Evolutionary conservation across 2,888 invertebrate genomes (phyloP).

Genomic region (Pyralis farinalis): DNA sequence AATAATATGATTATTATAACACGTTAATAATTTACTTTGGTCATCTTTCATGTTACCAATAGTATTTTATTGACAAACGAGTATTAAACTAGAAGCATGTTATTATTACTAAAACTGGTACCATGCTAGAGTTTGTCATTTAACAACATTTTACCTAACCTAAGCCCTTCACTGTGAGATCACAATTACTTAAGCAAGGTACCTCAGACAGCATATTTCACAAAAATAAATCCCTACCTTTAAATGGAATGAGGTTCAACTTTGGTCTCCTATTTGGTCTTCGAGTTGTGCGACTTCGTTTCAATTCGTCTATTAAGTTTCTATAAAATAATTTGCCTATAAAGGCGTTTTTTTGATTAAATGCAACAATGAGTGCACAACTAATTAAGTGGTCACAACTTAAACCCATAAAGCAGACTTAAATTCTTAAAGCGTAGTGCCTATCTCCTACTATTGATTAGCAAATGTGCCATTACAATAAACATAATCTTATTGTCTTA

Average conservation of each 20-base stretch:
- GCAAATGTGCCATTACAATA: slow-evolving; percentile 3
- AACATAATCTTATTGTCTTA: slow-evolving; percentile 26
- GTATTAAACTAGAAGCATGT: no score
- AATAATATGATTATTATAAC: no score
- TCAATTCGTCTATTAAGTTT: slow-evolving; percentile 23
- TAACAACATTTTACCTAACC: slow-evolving; percentile 1
- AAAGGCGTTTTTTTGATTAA: slow-evolving; percentile 25
- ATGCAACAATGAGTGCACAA: slow-evolving; percentile 16
- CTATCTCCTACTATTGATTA: slow-evolving; percentile 10
- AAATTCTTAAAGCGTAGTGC: no score
- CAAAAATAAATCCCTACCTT: slow-evolving; percentile 38
- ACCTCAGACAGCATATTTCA: slow-evolving; percentile 26
- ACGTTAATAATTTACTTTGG: no score
- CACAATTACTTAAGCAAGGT: slow-evolving; percentile 19
- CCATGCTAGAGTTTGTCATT: slow-evolving; percentile 1
- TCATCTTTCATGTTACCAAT: no score
- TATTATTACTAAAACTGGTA: neutral
- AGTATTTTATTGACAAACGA: no score
- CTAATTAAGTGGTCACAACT: no score
- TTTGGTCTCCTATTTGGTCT: slow-evolving; percentile 62
- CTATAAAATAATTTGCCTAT: slow-evolving; percentile 21
- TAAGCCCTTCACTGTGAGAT: neutral
- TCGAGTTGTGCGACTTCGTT: slow-evolving; percentile 52
- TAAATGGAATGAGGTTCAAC: slow-evolving; percentile 34
- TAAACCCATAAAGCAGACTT: no score